Evolutionary conservation across 2,888 invertebrate species (phyloP).

Genomic region (Apamea anceps): DNA sequence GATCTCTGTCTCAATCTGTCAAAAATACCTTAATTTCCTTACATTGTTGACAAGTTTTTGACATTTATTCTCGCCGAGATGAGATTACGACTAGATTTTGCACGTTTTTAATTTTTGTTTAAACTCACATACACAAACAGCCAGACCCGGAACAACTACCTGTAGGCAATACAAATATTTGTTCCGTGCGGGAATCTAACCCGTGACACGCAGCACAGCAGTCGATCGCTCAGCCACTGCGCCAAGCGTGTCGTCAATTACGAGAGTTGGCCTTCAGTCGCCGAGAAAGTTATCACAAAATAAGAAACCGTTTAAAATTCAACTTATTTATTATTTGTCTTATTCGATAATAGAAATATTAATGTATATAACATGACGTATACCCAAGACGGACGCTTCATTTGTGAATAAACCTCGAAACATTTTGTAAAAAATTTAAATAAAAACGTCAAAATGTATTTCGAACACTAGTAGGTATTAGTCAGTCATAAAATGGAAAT

Average conservation of each 20-base stretch:
- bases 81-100: no score
- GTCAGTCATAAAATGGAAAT: slow-evolving; percentile 47
- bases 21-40: no score
- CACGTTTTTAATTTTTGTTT: no score
- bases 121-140: no score
- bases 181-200: no score
- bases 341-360: slow-evolving; percentile 51
- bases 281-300: neutral
- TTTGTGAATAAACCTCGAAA: slow-evolving; percentile 48
- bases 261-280: neutral
- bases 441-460: slow-evolving; percentile 44
- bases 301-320: slow-evolving; percentile 25
- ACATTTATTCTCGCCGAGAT: no score
- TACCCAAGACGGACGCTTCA: slow-evolving; percentile 52
- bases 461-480: slow-evolving; percentile 50
- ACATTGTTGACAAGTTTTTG: no score
- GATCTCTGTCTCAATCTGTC: no score
- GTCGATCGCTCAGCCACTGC: no score
- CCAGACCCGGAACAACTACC: no score
- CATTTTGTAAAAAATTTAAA: slow-evolving; percentile 39
- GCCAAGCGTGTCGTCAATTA: neutral
- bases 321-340: slow-evolving; percentile 60
- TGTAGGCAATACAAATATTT: no score
- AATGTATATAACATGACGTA: slow-evolving; percentile 57
- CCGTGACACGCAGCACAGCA: no score